Evolutionary conservation across 2,113 vertebrate genomes (phyloP).

Genomic region (Leptobrachium ailaonicum): DNA sequence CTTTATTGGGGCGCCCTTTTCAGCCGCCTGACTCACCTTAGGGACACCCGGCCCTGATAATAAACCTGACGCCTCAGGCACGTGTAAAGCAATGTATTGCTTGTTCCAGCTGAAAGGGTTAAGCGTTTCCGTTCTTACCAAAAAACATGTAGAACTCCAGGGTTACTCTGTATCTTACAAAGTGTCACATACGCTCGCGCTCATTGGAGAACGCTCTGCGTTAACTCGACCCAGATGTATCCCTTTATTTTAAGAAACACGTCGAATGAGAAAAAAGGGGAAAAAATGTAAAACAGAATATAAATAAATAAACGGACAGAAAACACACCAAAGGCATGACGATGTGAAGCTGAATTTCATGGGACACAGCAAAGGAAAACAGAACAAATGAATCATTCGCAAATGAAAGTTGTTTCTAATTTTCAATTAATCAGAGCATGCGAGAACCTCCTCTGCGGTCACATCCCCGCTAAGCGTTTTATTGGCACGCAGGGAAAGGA

Average conservation of each 20-base stretch:
- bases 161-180: neutral
- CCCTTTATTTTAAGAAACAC: slow-evolving; percentile 29
- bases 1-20: too few species aligned
- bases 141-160: neutral
- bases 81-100: too few species aligned
- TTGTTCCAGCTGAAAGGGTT: neutral
- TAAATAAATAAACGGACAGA: slow-evolving; percentile 23
- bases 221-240: slow-evolving; percentile 23
- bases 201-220: slow-evolving; percentile 3
- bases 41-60: too few species aligned
- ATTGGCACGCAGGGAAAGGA: neutral
- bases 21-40: too few species aligned
- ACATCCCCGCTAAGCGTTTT: slow-evolving; percentile 13
- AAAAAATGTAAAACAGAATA: too few species aligned
- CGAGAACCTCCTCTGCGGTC: slow-evolving; percentile 11
- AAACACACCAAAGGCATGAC: slow-evolving; percentile 6
- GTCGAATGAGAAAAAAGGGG: neutral
- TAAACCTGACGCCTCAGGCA: too few species aligned
- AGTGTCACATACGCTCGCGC: slow-evolving; percentile 3
- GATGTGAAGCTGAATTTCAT: slow-evolving; percentile 29
- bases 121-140: neutral
- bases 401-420: slow-evolving; percentile 44
- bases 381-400: slow-evolving; percentile 46
- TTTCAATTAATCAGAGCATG: slow-evolving; percentile 38
- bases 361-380: slow-evolving; percentile 44